Conservation (phyloP, 2,888 invertebrate genomes). For the Drosophila ezoana region DNA sequence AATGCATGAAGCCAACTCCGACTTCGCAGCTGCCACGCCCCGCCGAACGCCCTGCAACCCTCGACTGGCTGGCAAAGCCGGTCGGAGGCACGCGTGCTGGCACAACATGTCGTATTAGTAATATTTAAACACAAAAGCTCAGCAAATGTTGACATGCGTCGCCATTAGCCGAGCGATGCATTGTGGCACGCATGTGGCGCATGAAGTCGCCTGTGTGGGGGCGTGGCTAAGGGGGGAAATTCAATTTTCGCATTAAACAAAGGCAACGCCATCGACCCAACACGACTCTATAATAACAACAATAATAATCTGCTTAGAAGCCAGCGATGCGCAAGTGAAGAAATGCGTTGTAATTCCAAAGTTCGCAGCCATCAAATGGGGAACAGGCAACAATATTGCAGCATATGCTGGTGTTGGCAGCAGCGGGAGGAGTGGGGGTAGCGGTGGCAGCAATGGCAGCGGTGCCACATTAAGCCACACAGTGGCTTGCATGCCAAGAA, state of each 20-base stretch:
- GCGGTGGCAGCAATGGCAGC: slow-evolving; percentile 18
- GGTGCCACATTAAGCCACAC: slow-evolving; percentile 61
- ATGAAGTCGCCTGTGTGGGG: neutral
- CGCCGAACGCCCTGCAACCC: neutral
- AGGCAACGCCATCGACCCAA: slow-evolving; percentile 11
- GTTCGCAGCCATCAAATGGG: slow-evolving; percentile 66
- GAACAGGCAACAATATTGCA: slow-evolving; percentile 64
- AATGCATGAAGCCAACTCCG: slow-evolving; percentile 42
- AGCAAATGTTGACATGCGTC: slow-evolving; percentile 79
- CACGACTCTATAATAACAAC: slow-evolving; percentile 58
- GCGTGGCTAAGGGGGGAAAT: slow-evolving; percentile 34
- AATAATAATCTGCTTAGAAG: slow-evolving; percentile 79
- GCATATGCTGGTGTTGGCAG: slow-evolving; percentile 41
- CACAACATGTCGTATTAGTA: slow-evolving; percentile 79
- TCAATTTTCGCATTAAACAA: slow-evolving; percentile 72
- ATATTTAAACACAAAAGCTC: slow-evolving; percentile 81
- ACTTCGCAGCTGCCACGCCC: slow-evolving; percentile 3
- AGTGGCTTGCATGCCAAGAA: slow-evolving; percentile 60
- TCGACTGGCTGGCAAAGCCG: slow-evolving; percentile 26
- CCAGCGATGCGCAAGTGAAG: slow-evolving; percentile 77
- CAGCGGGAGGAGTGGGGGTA: neutral
- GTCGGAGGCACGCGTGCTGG: slow-evolving; percentile 70
- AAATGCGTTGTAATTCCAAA: slow-evolving; percentile 79
- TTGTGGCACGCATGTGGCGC: slow-evolving; percentile 65
- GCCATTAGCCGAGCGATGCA: slow-evolving; percentile 74